A percentile compares a stretch with the other conserved stretches of the same genome.
Evolutionary conservation across 1,140 invertebrate species (phyloP).

Genomic region (Drosophila pruinosa): DNA sequence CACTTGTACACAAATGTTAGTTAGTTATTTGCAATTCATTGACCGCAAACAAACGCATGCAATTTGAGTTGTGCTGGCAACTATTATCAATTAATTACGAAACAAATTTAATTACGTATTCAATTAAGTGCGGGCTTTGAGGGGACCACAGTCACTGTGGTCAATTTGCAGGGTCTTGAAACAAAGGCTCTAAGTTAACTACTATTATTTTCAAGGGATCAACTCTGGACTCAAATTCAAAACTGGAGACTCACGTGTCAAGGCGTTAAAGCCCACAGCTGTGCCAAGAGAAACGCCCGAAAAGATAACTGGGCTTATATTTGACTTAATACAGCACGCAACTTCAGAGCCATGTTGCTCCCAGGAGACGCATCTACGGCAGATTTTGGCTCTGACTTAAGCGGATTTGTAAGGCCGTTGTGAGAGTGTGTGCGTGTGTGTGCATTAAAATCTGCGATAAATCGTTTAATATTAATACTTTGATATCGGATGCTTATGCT

Average conservation of each 20-base stretch:
- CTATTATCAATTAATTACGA: slow-evolving; percentile 9
- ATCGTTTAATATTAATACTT: slow-evolving; percentile 54
- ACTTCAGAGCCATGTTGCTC: slow-evolving; percentile 7
- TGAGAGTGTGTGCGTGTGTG: slow-evolving; percentile 8
- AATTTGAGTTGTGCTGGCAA: background rate
- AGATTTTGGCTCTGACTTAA: slow-evolving; percentile 52
- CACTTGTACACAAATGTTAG: background rate
- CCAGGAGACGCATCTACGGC: slow-evolving; percentile 37
- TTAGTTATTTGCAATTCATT: slow-evolving; percentile 4
- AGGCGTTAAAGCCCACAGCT: slow-evolving; percentile 29
- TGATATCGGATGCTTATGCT: slow-evolving; percentile 33
- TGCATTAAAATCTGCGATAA: slow-evolving; percentile 49
- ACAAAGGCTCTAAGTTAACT: background rate
- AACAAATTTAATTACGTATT: slow-evolving; percentile 1
- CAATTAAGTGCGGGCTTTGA: background rate
- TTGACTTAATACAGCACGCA: slow-evolving; percentile 45
- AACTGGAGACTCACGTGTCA: slow-evolving; percentile 60
- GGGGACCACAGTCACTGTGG: background rate
- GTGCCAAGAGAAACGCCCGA: slow-evolving; percentile 16
- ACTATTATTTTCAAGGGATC: background rate
- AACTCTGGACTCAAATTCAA: slow-evolving; percentile 21
- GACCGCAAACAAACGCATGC: slow-evolving; percentile 7
- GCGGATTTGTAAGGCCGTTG: slow-evolving; percentile 32
- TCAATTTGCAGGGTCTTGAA: background rate
- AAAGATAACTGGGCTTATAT: slow-evolving; percentile 52